phyloP scores from a whole-genome alignment of 1,140 invertebrate species.

The Hyposmocoma kahamanoa region DNA sequence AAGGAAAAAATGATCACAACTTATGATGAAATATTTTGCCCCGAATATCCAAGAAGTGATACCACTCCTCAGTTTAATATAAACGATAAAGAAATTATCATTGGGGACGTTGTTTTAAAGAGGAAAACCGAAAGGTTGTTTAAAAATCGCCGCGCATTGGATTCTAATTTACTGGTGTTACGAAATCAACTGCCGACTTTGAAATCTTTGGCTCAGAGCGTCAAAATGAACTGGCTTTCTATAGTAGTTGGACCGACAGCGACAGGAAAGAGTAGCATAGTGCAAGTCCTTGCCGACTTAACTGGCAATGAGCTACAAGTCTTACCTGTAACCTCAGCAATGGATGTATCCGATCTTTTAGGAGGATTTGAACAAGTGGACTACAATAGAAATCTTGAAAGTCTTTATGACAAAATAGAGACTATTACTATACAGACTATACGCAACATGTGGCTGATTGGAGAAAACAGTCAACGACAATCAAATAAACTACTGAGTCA shows the following conservation, averaged over 20 bases:
- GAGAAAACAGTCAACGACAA: constrained; percentile 29
- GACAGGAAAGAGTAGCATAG: constrained; percentile 88
- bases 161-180: constrained; percentile 76
- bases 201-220: constrained; percentile 85
- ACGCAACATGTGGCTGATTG: constrained; percentile 36
- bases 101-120: constrained; percentile 76
- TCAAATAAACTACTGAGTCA: constrained; percentile 39
- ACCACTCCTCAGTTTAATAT: constrained; percentile 69
- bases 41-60: constrained; percentile 67
- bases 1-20: constrained; percentile 77
- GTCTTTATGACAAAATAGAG: constrained; percentile 51
- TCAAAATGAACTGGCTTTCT: constrained; percentile 93
- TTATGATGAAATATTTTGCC: constrained; percentile 76
- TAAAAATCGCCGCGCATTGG: constrained; percentile 48
- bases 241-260: constrained; percentile 89
- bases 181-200: constrained; percentile 79
- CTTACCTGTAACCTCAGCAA: constrained; percentile 91
- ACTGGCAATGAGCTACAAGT: constrained; percentile 83
- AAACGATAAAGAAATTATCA: constrained; percentile 67
- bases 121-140: constrained; percentile 59
- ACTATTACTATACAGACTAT: constrained; percentile 43
- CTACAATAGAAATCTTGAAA: constrained; percentile 57
- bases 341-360: constrained; percentile 96
- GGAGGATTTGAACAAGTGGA: constrained; percentile 97
- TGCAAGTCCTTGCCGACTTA: constrained; percentile 85